Evolutionary conservation across 2,888 invertebrate genomes (phyloP), one percentile per base, ranked within the genome.

Genomic region (Drosophila multiciliata): DNA sequence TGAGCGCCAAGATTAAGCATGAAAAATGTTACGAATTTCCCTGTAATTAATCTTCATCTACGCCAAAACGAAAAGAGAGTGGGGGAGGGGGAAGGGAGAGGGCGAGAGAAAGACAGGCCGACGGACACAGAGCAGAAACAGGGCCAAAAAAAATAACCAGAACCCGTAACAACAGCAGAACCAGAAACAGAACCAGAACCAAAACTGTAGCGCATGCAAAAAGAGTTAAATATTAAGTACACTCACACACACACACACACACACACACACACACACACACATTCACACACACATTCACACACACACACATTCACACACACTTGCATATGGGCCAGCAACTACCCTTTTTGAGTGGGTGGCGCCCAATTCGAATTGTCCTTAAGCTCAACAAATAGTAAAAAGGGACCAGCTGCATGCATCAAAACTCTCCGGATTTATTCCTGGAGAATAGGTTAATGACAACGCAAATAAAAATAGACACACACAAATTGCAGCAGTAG

Each of bases 211-310:
- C 66, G 35, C 66, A 89, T 89, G 89, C 81, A 86, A 84, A 45
- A 84, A 83, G 89, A 89, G 89, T 89, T 89, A 83, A 84, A 89
- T 83, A 83, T 86, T 88, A 88, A 88, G 89, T 78, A 80, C 81
- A 80, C 72, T 79, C 55, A 78, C 62, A 32, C 57, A 32, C 57
- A 65, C 58, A 68, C 60, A 59, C 33, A 6, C n/a, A 48, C 36
- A n/a, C 57, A 63, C 32, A 58, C 50, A 42, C 59, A 67, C 60
- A 60, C 45, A 9, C 32, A 42, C 2, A 20, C 0, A 20, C 2
- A 45, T 6, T 7, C 26, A 11, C 36, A 54, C 26, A 54, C 23
- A 35, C 23, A 38, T 7, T 6, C 32, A 58, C 50, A 42, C 59
- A 67, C 60, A 42, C 2, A 20, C 0, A 20, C 2, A 45, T 6